Evolutionary conservation across 1,140 invertebrate genomes (phyloP).

Genomic region (Riptortus pedestris): DNA sequence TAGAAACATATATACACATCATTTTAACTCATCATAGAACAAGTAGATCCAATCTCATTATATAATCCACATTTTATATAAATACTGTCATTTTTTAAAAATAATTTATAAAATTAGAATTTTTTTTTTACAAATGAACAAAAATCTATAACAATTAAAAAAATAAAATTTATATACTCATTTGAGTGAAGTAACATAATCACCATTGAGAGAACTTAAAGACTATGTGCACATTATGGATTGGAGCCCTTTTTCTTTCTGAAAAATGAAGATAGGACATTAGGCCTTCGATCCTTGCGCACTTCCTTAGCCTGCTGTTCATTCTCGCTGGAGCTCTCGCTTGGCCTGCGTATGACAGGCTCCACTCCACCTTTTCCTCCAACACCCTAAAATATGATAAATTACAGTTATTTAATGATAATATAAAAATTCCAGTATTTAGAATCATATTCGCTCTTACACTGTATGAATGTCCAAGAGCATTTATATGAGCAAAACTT

Average conservation of each 20-base stretch:
- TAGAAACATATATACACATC: too few relatives aligned
- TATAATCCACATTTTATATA: neutral
- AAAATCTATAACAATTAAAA: neutral
- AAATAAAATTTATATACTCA: neutral
- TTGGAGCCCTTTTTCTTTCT: constrained; percentile 33
- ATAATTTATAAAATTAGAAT: neutral
- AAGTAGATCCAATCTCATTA: too few relatives aligned
- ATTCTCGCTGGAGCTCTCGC: constrained; percentile 35
- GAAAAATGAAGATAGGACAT: constrained; percentile 33
- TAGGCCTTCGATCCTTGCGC: constrained; percentile 32
- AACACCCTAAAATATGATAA: neutral
- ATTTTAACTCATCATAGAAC: too few relatives aligned
- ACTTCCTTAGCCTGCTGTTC: constrained; percentile 30
- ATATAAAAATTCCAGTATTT: neutral
- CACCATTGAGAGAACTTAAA: neutral
- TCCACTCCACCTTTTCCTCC: neutral
- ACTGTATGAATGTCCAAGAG: neutral
- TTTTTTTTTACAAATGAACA: neutral
- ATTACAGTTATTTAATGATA: neutral
- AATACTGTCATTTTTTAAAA: too few relatives aligned
- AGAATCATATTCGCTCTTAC: neutral
- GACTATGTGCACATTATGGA: neutral
- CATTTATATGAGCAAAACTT: too few relatives aligned
- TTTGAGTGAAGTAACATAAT: neutral
- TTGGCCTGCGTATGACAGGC: constrained; percentile 26